Evolutionary conservation across 2,113 vertebrate genomes (phyloP).

Genomic region (Passer domesticus): DNA sequence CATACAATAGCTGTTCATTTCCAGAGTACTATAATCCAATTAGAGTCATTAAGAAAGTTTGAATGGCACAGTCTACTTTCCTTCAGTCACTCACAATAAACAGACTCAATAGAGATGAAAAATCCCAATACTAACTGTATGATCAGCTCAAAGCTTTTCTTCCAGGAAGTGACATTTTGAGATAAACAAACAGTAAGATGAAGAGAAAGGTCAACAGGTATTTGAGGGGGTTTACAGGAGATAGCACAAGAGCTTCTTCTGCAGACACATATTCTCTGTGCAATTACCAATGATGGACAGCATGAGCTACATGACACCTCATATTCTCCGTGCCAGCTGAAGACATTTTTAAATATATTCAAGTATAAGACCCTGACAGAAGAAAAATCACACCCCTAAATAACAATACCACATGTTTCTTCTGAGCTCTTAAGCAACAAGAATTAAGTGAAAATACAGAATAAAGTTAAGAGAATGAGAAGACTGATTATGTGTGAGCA

Average conservation of each 20-base stretch:
- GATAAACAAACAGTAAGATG: slow-evolving; percentile 27
- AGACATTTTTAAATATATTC: neutral
- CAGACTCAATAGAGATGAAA: slow-evolving; percentile 1
- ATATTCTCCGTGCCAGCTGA: neutral
- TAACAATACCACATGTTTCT: neutral
- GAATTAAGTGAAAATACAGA: neutral
- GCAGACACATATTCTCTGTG: neutral
- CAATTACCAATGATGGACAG: slow-evolving; percentile 11
- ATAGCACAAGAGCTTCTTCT: neutral
- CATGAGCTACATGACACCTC: neutral
- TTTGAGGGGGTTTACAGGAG: slow-evolving; percentile 26
- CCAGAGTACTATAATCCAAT: neutral
- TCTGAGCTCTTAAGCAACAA: neutral
- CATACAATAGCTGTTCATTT: neutral
- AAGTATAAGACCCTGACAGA: neutral
- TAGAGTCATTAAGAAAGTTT: neutral
- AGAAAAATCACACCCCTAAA: neutral
- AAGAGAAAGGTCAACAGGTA: slow-evolving; percentile 48
- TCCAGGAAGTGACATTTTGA: slow-evolving; percentile 33
- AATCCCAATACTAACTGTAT: neutral
- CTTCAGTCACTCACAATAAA: neutral
- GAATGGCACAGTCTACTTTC: neutral
- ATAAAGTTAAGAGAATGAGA: neutral
- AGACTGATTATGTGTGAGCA: neutral
- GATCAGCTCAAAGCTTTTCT: neutral